A percentile compares a stretch with the other conserved stretches of the same genome.
Evolutionary conservation across 2,888 invertebrate species (phyloP).

Genomic region (Heliconius aoede): DNA sequence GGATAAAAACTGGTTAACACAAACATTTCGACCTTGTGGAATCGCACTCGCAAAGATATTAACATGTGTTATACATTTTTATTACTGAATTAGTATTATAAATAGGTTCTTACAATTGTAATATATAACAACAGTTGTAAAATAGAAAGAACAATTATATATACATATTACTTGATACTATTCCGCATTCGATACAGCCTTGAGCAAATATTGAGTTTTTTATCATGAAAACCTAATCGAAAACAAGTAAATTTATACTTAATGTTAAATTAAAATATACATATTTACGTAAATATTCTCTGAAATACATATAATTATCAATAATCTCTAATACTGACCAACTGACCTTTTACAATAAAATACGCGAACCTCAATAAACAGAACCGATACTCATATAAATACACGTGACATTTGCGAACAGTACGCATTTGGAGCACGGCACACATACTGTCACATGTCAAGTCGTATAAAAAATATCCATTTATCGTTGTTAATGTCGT

Average conservation of each 20-base stretch:
- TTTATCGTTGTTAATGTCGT: neutral
- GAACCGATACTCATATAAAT: slow-evolving; percentile 39
- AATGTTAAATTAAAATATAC: too few species aligned
- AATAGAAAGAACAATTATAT: neutral
- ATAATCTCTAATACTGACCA: neutral
- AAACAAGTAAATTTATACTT: too few species aligned
- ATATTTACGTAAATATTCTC: too few species aligned
- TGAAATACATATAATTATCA: neutral
- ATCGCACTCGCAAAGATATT: slow-evolving; percentile 31
- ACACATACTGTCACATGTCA: slow-evolving; percentile 12
- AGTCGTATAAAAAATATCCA: neutral
- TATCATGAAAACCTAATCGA: neutral
- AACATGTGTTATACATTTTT: slow-evolving; percentile 11
- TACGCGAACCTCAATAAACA: slow-evolving; percentile 20
- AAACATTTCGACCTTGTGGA: slow-evolving; percentile 42
- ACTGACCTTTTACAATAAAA: slow-evolving; percentile 19
- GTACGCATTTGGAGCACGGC: slow-evolving; percentile 25
- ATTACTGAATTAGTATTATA: neutral
- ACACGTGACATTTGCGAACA: slow-evolving; percentile 40
- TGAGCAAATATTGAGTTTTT: neutral
- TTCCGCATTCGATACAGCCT: neutral
- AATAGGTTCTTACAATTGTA: neutral
- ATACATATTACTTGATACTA: neutral
- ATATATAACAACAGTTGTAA: neutral
- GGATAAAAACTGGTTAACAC: slow-evolving; percentile 40